Evolutionary conservation across 2,113 vertebrate genomes (phyloP), one percentile per base, ranked within the genome.

Genomic region (Hypocryptadius cinnamomeus): DNA sequence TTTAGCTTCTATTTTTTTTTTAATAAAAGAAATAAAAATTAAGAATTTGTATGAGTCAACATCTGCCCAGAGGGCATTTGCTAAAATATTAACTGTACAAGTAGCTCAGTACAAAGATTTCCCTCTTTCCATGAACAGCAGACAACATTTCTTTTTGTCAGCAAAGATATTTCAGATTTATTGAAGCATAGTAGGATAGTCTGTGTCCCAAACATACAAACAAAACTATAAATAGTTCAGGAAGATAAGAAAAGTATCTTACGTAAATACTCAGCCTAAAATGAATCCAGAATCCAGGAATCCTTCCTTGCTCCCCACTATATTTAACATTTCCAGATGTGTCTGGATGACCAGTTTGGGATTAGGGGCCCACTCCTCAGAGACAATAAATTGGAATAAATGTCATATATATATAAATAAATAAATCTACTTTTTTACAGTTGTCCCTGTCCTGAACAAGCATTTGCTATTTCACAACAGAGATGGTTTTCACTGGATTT

Each of bases 271-370:
- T 64, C 33, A 42, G 82, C 64, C 87, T 63, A 73, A 91, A 95
- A 94, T 70, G 25, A 95, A 77, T 14, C 53, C 82, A 93, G 90
- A 91, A 79, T 50, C 68, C 87, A 93, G 82, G 85, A 96, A 90
- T 80, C 85, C 92, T 95, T 85, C 71, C 87, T 85, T 96, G 54
- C 27, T 94, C 87, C 85, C 59, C 71, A 48, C 57, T 89, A 70
- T 65, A 66, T 82, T 88, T 83, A 91, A 93, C 47, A 88, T 91
- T 95, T 94, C 94, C 94, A 96, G 92, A 94, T 96, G 93, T 94
- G 90, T 59, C 71, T 83, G 63, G 39, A 57, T 91, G 94, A 63
- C 68, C 90, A 94, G 63, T 47, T 88, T 82, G 85, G 76, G 71
- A 85, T 70, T 30, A 72, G 50, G 83, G 39, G 66, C 63, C n/a